Percentiles rank a stretch among this genome's conserved stretches.
phyloP scores from a whole-genome alignment of 2,113 vertebrate genomes.

The Serilophus lunatus region DNA sequence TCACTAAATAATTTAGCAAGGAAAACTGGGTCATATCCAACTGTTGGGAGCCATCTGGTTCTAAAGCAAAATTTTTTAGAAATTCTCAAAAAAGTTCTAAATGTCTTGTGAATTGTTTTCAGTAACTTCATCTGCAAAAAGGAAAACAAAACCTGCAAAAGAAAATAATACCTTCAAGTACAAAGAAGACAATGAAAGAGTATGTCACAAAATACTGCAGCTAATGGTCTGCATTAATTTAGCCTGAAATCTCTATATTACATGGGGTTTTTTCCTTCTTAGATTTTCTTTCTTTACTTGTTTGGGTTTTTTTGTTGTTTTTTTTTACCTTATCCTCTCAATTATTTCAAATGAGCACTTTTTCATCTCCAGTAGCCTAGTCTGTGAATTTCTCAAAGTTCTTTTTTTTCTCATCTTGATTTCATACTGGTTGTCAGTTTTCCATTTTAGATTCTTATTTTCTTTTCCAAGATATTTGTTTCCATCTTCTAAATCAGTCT shows the following conservation, averaged over 20 bases:
- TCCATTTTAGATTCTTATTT: background rate
- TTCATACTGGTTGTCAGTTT: background rate
- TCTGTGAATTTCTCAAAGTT: background rate
- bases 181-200: background rate
- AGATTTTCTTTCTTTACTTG: background rate
- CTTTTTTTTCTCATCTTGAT: background rate
- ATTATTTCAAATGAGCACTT: background rate
- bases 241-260: background rate
- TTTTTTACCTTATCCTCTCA: no score
- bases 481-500: background rate
- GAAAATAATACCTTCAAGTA: background rate
- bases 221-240: background rate
- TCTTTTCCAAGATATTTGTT: background rate
- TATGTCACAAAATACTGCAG: background rate
- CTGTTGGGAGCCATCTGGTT: constrained; percentile 12
- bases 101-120: background rate
- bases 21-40: constrained; percentile 55
- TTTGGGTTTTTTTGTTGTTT: no score
- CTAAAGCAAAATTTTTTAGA: background rate
- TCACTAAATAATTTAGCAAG: constrained; percentile 63
- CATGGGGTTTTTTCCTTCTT: background rate
- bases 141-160: background rate
- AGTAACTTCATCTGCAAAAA: background rate
- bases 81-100: constrained; percentile 1
- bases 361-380: background rate